Percentiles rank a stretch among this genome's conserved stretches.
Evolutionary conservation across 2,888 invertebrate genomes (phyloP).

Genomic region (Tanytarsus gracilentus): DNA sequence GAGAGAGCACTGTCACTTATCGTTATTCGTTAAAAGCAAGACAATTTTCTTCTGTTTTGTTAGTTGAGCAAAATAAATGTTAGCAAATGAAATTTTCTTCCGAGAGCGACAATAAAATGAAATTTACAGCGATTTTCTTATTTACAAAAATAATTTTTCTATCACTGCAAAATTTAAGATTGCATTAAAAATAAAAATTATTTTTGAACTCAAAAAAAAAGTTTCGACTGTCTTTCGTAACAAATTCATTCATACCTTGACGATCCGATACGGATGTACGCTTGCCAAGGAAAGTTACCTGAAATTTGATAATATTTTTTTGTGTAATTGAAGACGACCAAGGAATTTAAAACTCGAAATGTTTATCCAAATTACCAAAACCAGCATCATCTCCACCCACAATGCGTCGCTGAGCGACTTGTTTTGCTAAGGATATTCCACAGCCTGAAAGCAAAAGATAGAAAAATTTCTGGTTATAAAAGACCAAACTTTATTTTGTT

Average conservation of each 20-base stretch:
- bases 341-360: too few relatives aligned
- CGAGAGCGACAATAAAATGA: too few relatives aligned
- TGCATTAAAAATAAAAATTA: not conserved
- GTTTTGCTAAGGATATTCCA: constrained; percentile 75
- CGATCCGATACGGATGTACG: constrained; percentile 87
- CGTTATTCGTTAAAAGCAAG: too few relatives aligned
- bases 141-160: too few relatives aligned
- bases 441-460: constrained; percentile 56
- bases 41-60: too few relatives aligned
- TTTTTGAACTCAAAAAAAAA: not conserved
- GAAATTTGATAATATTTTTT: too few relatives aligned
- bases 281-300: constrained; percentile 97
- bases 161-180: too few relatives aligned
- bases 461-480: not conserved
- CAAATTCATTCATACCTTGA: constrained; percentile 53
- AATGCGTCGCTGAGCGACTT: constrained; percentile 79
- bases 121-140: too few relatives aligned
- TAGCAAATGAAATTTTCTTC: too few relatives aligned
- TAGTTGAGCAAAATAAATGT: too few relatives aligned
- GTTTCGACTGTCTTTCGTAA: not conserved
- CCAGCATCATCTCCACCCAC: constrained; percentile 92
- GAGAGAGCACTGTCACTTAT: too few relatives aligned
- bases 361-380: constrained; percentile 82
- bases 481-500: not conserved
- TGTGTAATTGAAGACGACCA: too few relatives aligned